Evolutionary conservation across 2,113 vertebrate species (phyloP).

Genomic region (Orcinus orca): DNA sequence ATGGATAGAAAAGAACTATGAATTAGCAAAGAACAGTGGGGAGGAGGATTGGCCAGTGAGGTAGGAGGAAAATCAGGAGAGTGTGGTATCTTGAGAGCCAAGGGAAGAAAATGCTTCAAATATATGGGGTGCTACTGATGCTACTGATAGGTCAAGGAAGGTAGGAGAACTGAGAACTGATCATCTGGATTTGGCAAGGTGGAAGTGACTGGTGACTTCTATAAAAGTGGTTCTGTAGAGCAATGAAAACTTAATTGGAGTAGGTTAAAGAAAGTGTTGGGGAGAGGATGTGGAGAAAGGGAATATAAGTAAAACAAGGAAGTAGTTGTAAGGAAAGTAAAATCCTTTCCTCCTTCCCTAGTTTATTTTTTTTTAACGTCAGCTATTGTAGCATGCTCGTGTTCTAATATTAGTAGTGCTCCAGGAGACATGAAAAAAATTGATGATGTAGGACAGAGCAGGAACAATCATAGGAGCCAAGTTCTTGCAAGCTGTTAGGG

Average conservation of each 20-base stretch:
- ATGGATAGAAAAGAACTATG: background rate
- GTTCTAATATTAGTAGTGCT: background rate
- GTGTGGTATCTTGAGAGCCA: background rate
- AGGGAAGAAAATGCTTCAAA: background rate
- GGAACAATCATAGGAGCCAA: background rate
- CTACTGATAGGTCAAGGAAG: background rate
- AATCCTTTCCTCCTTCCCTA: background rate
- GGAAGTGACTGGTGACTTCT: background rate
- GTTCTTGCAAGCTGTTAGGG: background rate
- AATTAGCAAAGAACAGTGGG: background rate
- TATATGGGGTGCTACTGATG: too few species aligned
- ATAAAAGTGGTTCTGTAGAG: background rate
- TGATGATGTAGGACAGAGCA: background rate
- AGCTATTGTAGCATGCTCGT: background rate
- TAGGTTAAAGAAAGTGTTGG: background rate
- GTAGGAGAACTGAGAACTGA: background rate
- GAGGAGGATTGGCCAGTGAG: background rate
- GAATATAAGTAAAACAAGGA: background rate
- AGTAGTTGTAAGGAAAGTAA: background rate
- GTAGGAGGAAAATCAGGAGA: background rate
- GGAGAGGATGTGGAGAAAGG: background rate
- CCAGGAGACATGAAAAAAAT: background rate
- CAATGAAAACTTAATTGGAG: background rate
- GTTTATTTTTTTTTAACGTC: background rate
- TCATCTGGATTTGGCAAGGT: background rate